These are phyloP conservation scores for Hyperopisus bebe DNA, from an alignment of 2,113 vertebrate genomes.

Conservation along the genomic window DNA sequence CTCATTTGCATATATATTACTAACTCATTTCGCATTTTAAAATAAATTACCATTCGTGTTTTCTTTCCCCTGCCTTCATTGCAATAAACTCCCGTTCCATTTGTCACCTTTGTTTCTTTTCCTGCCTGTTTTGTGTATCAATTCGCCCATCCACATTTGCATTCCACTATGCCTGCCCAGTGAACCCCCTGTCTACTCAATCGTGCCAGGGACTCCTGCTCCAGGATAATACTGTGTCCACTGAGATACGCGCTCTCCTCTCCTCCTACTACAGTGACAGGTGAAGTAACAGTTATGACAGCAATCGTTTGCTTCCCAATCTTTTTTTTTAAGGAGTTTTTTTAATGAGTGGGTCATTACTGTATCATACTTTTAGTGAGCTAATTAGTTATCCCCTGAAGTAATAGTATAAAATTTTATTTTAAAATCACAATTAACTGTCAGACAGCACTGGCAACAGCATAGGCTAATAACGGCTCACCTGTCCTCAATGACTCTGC, in stretches of 20 bases:
- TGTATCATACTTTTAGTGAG: neutral
- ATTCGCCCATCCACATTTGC: neutral
- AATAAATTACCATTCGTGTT: neutral
- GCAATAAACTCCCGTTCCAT: neutral
- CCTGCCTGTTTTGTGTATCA: neutral
- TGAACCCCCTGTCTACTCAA: constrained; percentile 53
- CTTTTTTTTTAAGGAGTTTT: neutral
- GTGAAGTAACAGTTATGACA: constrained; percentile 63
- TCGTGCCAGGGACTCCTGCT: constrained; percentile 82
- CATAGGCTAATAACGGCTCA: neutral
- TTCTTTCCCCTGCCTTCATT: neutral
- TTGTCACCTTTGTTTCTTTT: neutral
- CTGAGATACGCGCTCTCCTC: constrained; percentile 82
- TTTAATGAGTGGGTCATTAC: neutral
- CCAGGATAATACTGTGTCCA: constrained; percentile 80
- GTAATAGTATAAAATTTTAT: neutral
- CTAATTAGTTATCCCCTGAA: neutral
- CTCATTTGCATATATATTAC: neutral
- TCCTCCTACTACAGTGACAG: constrained; percentile 91
- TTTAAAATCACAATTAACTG: neutral
- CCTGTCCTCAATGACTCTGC: neutral
- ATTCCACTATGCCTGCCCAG: constrained; percentile 26
- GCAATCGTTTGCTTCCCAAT: neutral
- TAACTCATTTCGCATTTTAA: neutral
- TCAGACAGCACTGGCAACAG: neutral